Evolutionary conservation across 92 coral and sea anemone species (phyloP).

Genomic region (Zoanthus solanderi): DNA sequence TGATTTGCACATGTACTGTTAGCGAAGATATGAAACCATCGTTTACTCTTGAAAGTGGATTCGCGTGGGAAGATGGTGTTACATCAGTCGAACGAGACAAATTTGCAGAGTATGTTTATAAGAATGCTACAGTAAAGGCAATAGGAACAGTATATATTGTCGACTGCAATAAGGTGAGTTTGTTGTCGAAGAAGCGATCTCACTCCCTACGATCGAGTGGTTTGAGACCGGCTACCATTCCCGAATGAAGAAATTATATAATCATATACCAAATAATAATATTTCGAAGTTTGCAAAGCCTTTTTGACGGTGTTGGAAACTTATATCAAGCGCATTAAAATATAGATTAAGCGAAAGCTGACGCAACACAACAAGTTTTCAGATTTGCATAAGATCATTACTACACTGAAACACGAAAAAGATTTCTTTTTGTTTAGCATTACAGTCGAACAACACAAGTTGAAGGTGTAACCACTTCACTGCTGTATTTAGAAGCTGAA

Average conservation of each 20-base stretch:
- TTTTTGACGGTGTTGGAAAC: not conserved
- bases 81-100: conserved; percentile 73
- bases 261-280: not conserved
- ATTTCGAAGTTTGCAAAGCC: not conserved
- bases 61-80: conserved; percentile 87
- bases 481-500: not conserved
- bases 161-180: conserved; percentile 63
- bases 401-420: too few species aligned
- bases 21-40: conserved; percentile 73
- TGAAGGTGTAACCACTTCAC: too few species aligned
- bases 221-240: conserved; percentile 58
- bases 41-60: conserved; percentile 85
- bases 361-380: too few species aligned
- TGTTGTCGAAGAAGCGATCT: conserved; percentile 20
- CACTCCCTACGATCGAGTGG: conserved; percentile 36
- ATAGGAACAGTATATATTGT: conserved; percentile 93
- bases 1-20: conserved; percentile 84
- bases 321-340: not conserved
- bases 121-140: conserved; percentile 81
- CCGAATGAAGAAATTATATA: conserved; percentile 35
- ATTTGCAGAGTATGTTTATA: conserved; percentile 90
- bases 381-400: too few species aligned
- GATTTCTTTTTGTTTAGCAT: too few species aligned
- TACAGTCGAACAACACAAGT: too few species aligned
- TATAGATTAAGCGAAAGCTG: too few species aligned